phyloP scores from a whole-genome alignment of 64 coral and sea anemone species.

The Montipora cactus region DNA sequence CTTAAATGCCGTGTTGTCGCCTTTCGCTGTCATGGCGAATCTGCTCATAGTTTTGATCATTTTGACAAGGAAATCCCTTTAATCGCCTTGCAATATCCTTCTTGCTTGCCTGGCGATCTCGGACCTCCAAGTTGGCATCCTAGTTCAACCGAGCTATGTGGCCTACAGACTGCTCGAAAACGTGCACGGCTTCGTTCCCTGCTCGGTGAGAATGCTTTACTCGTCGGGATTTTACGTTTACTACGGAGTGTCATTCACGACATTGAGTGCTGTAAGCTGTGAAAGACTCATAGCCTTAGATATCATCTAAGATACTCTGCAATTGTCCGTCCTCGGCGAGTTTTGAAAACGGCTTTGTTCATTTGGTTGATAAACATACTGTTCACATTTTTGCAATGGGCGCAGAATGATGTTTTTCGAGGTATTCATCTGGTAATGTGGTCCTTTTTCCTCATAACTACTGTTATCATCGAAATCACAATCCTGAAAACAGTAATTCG shows the following conservation, averaged over 20 bases:
- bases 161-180: constrained; percentile 77
- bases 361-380: constrained; percentile 76
- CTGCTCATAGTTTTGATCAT: constrained; percentile 52
- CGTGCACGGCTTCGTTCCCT: constrained; percentile 53
- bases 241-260: constrained; percentile 87
- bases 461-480: constrained; percentile 49
- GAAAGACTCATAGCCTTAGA: constrained; percentile 65
- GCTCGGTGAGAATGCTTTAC: constrained; percentile 68
- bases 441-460: constrained; percentile 35
- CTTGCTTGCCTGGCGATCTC: constrained; percentile 76
- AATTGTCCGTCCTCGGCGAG: constrained; percentile 23
- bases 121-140: constrained; percentile 65
- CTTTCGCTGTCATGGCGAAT: constrained; percentile 69
- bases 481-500: constrained; percentile 49
- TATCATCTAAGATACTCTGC: constrained; percentile 65
- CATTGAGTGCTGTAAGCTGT: constrained; percentile 73
- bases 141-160: constrained; percentile 78
- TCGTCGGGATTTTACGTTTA: constrained; percentile 76
- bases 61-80: constrained; percentile 28
- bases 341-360: constrained; percentile 32
- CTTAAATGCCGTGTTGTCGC: constrained; percentile 63
- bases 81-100: constrained; percentile 74
- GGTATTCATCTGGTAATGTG: constrained; percentile 65
- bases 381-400: constrained; percentile 72
- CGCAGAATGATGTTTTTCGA: constrained; percentile 59